These are phyloP conservation scores for Clarias fuscus DNA, from an alignment of 2,797 vertebrate species.

Conservation along the genomic window DNA sequence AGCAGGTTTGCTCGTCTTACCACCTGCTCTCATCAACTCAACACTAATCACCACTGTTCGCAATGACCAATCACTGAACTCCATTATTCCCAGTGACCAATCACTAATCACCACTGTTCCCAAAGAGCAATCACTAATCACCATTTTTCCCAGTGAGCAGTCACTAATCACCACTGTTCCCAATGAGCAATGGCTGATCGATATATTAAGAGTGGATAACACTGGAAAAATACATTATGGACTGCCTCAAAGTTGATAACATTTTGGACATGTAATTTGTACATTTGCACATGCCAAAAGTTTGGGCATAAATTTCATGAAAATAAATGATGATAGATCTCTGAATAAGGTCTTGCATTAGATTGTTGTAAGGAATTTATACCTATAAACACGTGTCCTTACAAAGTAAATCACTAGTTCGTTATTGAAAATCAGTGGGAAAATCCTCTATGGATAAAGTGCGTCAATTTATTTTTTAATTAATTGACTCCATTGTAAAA, in stretches of 20 bases:
- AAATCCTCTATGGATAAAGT: not conserved
- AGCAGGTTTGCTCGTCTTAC: not conserved
- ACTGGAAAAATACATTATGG: not conserved
- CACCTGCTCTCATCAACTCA: not conserved
- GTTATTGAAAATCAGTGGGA: not conserved
- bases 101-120: not conserved
- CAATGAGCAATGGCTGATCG: not conserved
- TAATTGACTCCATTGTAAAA: slow-evolving; percentile 3
- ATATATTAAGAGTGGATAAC: not conserved
- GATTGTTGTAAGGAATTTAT: not conserved
- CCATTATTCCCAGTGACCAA: not conserved
- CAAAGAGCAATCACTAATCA: not conserved
- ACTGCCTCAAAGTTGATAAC: not conserved
- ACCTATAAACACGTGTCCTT: not conserved
- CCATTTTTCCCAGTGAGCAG: not conserved
- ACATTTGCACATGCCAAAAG: not conserved
- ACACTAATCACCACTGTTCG: not conserved
- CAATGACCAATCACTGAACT: not conserved
- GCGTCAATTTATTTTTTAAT: not conserved
- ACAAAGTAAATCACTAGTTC: not conserved
- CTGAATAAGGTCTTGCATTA: not conserved
- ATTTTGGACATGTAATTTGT: not conserved
- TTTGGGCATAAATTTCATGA: not conserved
- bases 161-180: not conserved
- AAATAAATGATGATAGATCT: not conserved